Percentiles rank a stretch among this genome's conserved stretches.
Conservation (phyloP, 2,888 invertebrate genomes). For the Drosophila siamana region DNA sequence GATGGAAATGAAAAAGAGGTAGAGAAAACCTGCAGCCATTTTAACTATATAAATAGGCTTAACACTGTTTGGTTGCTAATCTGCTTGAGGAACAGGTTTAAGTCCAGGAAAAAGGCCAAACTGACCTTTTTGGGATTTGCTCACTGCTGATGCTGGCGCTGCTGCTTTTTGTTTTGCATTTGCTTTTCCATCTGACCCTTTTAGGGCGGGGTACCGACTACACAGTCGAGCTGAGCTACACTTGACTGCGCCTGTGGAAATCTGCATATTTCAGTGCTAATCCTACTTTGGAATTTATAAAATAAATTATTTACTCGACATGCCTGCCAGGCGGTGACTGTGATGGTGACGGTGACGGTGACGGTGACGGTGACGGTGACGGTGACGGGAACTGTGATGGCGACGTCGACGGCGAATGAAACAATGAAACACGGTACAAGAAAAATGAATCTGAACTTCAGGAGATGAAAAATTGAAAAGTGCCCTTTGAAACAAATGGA, state of each 20-base stretch:
- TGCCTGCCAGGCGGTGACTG: conserved; percentile 35
- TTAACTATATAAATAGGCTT: conserved; percentile 75
- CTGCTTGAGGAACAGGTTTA: conserved; percentile 69
- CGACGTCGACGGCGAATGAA: not conserved
- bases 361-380: not conserved
- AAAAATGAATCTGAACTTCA: conserved; percentile 59
- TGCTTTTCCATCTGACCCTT: conserved; percentile 49
- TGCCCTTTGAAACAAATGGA: conserved; percentile 5
- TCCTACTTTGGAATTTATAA: conserved; percentile 80
- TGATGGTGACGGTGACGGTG: not conserved
- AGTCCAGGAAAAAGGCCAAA: conserved; percentile 31
- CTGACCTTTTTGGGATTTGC: conserved; percentile 63
- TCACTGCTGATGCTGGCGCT: conserved; percentile 23
- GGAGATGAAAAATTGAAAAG: conserved; percentile 64
- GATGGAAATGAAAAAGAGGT: not conserved
- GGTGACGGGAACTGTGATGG: conserved; percentile 2
- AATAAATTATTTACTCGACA: conserved; percentile 76
- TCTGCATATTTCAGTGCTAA: conserved; percentile 80
- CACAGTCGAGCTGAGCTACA: conserved; percentile 30
- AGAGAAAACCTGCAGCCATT: conserved; percentile 47
- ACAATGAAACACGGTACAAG: conserved; percentile 31
- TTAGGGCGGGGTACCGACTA: conserved; percentile 12
- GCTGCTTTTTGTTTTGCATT: conserved; percentile 43
- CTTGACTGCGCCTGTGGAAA: conserved; percentile 63
- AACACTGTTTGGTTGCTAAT: conserved; percentile 71